A percentile compares a stretch with the other conserved stretches of the same genome.
phyloP scores from a whole-genome alignment of 2,888 invertebrate genomes.

The Antheraea assamensis region DNA sequence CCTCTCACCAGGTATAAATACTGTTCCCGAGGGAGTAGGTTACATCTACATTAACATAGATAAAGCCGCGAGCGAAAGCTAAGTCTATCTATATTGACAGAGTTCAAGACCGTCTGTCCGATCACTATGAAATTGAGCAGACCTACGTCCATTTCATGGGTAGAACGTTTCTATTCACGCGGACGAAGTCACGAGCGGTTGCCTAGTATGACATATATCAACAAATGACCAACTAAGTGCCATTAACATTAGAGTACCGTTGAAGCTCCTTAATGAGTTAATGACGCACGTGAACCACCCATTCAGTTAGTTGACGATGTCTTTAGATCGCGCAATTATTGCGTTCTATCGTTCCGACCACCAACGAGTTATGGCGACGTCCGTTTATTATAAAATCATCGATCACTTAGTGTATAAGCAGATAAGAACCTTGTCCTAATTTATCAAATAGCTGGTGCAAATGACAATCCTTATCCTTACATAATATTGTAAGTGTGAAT shows the following conservation, averaged over 20 bases:
- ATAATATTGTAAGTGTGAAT: too few relatives aligned
- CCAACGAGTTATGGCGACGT: conserved; percentile 62
- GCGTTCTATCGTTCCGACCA: conserved; percentile 45
- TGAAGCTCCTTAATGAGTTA: conserved; percentile 33
- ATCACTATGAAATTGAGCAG: too few relatives aligned
- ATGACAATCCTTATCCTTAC: not conserved
- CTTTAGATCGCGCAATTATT: conserved; percentile 61
- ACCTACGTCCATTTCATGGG: too few relatives aligned
- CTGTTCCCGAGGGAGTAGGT: too few relatives aligned
- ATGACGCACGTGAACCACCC: conserved; percentile 29
- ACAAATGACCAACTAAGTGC: not conserved
- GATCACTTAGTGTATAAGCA: conserved; percentile 60
- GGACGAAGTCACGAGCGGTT: too few relatives aligned
- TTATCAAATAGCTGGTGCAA: conserved; percentile 30
- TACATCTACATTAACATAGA: too few relatives aligned
- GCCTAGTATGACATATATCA: not conserved
- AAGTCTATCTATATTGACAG: too few relatives aligned
- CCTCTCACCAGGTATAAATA: too few relatives aligned
- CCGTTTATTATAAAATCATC: conserved; percentile 72
- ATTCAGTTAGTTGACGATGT: conserved; percentile 43
- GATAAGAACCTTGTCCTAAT: conserved; percentile 62
- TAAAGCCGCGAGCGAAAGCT: too few relatives aligned
- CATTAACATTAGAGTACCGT: conserved; percentile 19
- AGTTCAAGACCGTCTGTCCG: too few relatives aligned
- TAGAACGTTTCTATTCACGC: too few relatives aligned